Evolutionary conservation across 2,113 vertebrate genomes (phyloP).

Genomic region (Monopterus albus): DNA sequence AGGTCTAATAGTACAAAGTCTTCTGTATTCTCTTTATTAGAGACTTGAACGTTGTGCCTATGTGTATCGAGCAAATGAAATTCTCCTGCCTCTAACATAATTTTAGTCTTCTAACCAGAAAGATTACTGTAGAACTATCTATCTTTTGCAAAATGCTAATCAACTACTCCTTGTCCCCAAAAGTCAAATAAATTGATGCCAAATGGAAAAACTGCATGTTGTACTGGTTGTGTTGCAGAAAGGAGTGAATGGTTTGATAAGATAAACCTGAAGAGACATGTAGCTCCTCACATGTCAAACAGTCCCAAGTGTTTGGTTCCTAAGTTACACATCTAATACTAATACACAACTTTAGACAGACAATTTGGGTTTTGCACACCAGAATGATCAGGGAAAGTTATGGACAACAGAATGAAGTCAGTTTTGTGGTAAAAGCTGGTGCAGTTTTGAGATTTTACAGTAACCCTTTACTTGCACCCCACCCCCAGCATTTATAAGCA

Average conservation of each 20-base stretch:
- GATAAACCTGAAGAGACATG: too few relatives aligned
- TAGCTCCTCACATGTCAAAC: too few relatives aligned
- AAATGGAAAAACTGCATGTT: conserved; percentile 53
- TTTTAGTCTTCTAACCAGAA: conserved; percentile 76
- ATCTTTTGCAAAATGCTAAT: conserved; percentile 78
- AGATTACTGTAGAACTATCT: conserved; percentile 68
- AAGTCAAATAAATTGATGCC: conserved; percentile 79
- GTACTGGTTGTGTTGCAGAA: conserved; percentile 13
- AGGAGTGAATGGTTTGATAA: neutral
- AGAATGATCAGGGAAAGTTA: neutral
- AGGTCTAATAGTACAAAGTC: conserved; percentile 60
- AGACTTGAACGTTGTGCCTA: conserved; percentile 76
- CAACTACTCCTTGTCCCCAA: conserved; percentile 58
- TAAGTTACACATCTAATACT: too few relatives aligned
- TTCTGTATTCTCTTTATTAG: conserved; percentile 68
- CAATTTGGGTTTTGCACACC: too few relatives aligned
- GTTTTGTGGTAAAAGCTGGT: too few relatives aligned
- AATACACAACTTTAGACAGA: too few relatives aligned
- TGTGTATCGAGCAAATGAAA: conserved; percentile 70
- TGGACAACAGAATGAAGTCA: neutral
- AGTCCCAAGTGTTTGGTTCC: too few relatives aligned
- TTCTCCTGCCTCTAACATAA: conserved; percentile 73
- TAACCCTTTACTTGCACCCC: neutral
- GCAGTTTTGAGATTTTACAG: neutral
- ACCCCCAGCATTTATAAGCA: too few relatives aligned